phyloP scores from a whole-genome alignment of 2,113 vertebrate genomes.

The Epinephelus cyanopodus region DNA sequence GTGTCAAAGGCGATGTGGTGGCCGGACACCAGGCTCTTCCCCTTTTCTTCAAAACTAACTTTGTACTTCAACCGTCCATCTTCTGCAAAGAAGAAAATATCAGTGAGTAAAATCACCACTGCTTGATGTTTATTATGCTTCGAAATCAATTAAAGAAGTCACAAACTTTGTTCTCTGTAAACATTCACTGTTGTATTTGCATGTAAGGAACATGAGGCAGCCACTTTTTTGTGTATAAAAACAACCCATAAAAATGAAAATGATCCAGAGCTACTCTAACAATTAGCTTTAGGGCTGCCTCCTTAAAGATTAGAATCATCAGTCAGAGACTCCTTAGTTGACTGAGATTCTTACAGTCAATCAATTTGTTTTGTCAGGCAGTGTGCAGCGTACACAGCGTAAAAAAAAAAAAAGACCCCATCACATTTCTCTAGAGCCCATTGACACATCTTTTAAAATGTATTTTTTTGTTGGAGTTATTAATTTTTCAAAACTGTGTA shows the following conservation, averaged over 20 bases:
- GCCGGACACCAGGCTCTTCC: constrained; percentile 91
- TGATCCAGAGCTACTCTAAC: too few relatives aligned
- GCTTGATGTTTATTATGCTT: not conserved
- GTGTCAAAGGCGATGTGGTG: constrained; percentile 92
- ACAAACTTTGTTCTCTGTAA: not conserved
- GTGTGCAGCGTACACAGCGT: too few relatives aligned
- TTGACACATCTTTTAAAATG: too few relatives aligned
- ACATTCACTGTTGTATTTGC: not conserved
- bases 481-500: too few relatives aligned
- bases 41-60: constrained; percentile 92
- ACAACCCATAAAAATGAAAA: not conserved
- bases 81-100: constrained; percentile 76
- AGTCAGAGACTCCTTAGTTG: too few relatives aligned
- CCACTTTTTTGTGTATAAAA: not conserved
- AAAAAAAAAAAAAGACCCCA: too few relatives aligned
- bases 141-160: not conserved
- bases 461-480: too few relatives aligned
- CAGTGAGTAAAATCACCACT: not conserved
- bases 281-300: too few relatives aligned
- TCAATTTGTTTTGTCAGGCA: too few relatives aligned
- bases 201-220: not conserved
- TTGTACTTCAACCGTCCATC: constrained; percentile 88
- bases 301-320: too few relatives aligned
- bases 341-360: too few relatives aligned
- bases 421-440: too few relatives aligned